Base-by-base conservation (phyloP, 2,797 vertebrate genomes). In the Buceros bicornis region DNA sequence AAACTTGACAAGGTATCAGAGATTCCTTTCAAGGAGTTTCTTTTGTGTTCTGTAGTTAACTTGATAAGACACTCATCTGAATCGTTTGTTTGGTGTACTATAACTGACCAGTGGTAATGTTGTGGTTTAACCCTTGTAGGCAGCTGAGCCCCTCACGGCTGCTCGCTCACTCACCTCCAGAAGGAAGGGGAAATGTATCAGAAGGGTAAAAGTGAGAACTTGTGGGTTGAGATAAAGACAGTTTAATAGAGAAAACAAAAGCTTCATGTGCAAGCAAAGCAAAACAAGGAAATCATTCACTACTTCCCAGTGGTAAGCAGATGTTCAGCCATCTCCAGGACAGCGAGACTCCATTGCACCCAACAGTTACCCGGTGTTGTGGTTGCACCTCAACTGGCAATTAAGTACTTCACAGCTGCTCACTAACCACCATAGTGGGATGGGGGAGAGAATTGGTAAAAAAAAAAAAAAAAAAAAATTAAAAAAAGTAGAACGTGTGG, bases 161-260 rank as follows among this genome's bases (percentile, higher is more conserved):
- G 13, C 28, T 90, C 0, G 0, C 18, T 58, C 11, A 4, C 9
- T 31, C 21, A 13, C 14, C 17, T 21, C 28, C 14, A 5, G 11
- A 40, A 19, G n/a, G 19, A 65, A 13, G 11, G 22, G 16, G 20
- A 40, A 29, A 24, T 26, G 26, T n/a, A 28, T 57, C 16, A 11
- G 50, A 62, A 56, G 26, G 18, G 35, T 62, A 24, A 24, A 70
- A 50, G 15, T n/a, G 57, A 70, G 50, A 77, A n/a, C 43, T 64
- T 3, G 0, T 29, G 19, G 19, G 11, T 11, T 56, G 31, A 79
- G 26, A 48, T n/a, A 42, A 33, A 33, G 42, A 9, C 22, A 45
- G 28, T n/a, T 86, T 18, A 67, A 54, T n/a, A 40, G 37, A 42
- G 5, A 66, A 73, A 28, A 3, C 18, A 56, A 50, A 56, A 56